phyloP scores from a whole-genome alignment of 2,888 invertebrate species.

The Psococerastis gibbosa region DNA sequence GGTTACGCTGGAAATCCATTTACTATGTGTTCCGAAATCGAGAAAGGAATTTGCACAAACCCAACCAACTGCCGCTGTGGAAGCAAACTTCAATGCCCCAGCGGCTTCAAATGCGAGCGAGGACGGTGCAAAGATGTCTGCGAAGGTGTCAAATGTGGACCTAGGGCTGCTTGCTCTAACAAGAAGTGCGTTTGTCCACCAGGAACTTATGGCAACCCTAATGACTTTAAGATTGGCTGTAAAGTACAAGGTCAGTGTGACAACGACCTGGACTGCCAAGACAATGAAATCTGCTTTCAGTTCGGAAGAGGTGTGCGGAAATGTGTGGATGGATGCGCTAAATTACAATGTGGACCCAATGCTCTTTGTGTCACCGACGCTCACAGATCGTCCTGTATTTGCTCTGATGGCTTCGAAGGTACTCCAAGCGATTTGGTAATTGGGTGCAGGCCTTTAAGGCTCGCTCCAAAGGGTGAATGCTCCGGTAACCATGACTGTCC shows the following conservation, averaged over 20 bases:
- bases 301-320: constrained; percentile 55
- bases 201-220: constrained; percentile 56
- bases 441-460: constrained; percentile 57
- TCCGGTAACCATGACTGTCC: constrained; percentile 50
- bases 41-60: constrained; percentile 48
- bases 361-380: constrained; percentile 68
- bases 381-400: constrained; percentile 72
- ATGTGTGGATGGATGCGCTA: constrained; percentile 73
- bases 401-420: constrained; percentile 61
- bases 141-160: constrained; percentile 55
- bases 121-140: constrained; percentile 62
- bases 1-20: constrained; percentile 77
- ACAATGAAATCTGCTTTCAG: constrained; percentile 76
- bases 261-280: constrained; percentile 63
- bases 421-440: constrained; percentile 59
- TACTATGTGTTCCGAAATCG: constrained; percentile 52
- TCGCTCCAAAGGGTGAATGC: constrained; percentile 39
- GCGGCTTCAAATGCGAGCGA: constrained; percentile 52
- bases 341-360: constrained; percentile 78
- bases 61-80: constrained; percentile 50
- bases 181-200: constrained; percentile 65
- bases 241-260: constrained; percentile 52
- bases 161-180: constrained; percentile 58
- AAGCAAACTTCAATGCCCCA: constrained; percentile 50
- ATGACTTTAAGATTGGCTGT: constrained; percentile 50